Base-by-base conservation (phyloP, 2,797 vertebrate species). In the Acrossocheilus fasciatus region DNA sequence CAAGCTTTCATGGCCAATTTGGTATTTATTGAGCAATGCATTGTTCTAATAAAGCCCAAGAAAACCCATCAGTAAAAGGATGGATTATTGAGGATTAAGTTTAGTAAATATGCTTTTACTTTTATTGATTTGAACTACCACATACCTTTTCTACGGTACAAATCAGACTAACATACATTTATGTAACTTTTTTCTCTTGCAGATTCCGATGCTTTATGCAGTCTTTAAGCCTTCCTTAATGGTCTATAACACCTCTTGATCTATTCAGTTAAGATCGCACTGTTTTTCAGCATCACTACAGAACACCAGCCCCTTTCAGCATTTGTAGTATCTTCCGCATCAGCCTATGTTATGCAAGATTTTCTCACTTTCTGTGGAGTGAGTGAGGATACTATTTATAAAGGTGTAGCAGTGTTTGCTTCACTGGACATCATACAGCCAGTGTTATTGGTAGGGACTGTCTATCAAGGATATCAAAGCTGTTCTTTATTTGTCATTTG, bases 321-420 rank as follows among this genome's bases (percentile, higher is more conserved):
- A 41, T 41, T 41, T 78, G 75, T 59, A n/a, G 36, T 12, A 45
- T 23, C 39, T 82, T 70, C 5, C 0, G 3, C 30, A 36, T 83
- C 12, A 83, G 17, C 7, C 20, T 45, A 36, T 64, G 41, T 75
- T 83, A 66, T 20, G 26, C 82, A 62, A 83, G 26, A 52, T 36
- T 34, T 73, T 74, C 81, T 66, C 45, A 66, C 43, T 83, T 75
- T 83, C 72, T 75, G 41, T 83, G 41, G 64, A 17, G 2, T 39
- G 47, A 82, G 47, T 8, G 3, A 75, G 41, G 82, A 59, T 73
- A 43, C 57, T 83, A 50, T 75, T 75, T 83, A 75, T 75, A 75
- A 75, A 83, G 43, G 54, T 75, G 57, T 83, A 39, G 20, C 18
- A 50, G 54, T 3, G 17, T 45, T 45, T 45, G n/a, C 82, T 75